A percentile compares a stretch with the other conserved stretches of the same genome.
phyloP scores from a whole-genome alignment of 1,140 invertebrate genomes.

The Oryzaephilus surinamensis region DNA sequence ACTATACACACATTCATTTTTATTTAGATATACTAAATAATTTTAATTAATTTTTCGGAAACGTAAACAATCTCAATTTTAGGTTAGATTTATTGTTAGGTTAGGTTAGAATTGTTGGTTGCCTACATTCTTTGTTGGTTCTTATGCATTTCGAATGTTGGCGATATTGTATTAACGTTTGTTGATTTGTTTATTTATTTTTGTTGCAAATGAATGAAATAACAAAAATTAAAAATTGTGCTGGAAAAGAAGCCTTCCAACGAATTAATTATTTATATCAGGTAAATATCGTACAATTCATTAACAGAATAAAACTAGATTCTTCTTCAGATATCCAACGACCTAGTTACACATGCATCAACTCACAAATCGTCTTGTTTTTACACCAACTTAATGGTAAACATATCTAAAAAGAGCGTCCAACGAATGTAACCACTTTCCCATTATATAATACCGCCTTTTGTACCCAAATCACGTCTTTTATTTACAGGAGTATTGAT shows the following conservation, averaged over 20 bases:
- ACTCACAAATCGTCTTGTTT: conserved; percentile 37
- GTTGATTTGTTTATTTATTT: too few relatives aligned
- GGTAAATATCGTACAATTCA: conserved; percentile 28
- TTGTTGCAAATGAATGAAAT: conserved; percentile 4
- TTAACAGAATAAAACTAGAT: conserved; percentile 22
- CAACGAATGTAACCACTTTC: conserved; percentile 43
- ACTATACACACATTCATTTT: too few relatives aligned
- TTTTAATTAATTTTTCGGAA: too few relatives aligned
- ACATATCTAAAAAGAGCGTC: conserved; percentile 44
- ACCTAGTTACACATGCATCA: conserved; percentile 28
- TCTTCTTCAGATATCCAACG: conserved; percentile 39
- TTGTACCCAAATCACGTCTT: conserved; percentile 3
- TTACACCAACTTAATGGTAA: conserved; percentile 41
- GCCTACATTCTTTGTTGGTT: too few relatives aligned
- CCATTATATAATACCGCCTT: conserved; percentile 1
- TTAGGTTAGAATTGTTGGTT: too few relatives aligned
- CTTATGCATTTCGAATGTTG: too few relatives aligned
- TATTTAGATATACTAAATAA: too few relatives aligned
- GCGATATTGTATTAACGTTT: too few relatives aligned
- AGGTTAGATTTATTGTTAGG: too few relatives aligned
- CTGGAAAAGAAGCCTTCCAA: conserved; percentile 43
- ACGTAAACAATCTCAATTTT: too few relatives aligned
- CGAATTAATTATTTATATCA: conserved; percentile 48
- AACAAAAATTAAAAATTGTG: conserved; percentile 21
- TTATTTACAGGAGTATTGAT: conserved; percentile 40